Base-by-base conservation (phyloP, 2,888 invertebrate genomes). In the Chloromyia formosa region DNA sequence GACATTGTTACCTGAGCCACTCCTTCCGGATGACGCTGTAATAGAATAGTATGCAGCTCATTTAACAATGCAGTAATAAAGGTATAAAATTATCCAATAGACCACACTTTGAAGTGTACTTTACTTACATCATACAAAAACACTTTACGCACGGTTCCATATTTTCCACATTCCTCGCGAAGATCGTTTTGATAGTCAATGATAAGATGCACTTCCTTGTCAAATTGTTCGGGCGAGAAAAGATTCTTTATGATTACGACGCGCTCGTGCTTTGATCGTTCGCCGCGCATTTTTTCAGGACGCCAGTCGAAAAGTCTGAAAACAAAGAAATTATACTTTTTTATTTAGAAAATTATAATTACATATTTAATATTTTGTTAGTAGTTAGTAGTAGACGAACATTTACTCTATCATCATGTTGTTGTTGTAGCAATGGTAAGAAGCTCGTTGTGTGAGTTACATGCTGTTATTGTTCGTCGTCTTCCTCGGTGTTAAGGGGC, bases 191-290 rank as follows among this genome's bases (percentile, higher is more conserved):
- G 94, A 82, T 96, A 94, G 81, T 97, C 96, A 62, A 97, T 86
- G 76, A 98, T 93, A 68, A 96, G 86, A 54, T 93, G 90, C 0
- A 97, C 96, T 80, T 98, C 94, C 75, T 90, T 90, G 86, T 96
- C 94, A 86, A 99, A 97, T 80, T 95, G 91, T 76, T 91, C 88
- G 0, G 96, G 93, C 76, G 92, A 91, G 85, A 99, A 99, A 73
- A 97, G 89, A 85, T 98, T 97, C 83, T 95, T 96, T 10, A 99
- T 89, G 66, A 99, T 93, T 0, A 99, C 96, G 68, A 94, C 89
- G 82, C 92, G 91, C 84, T 99, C 98, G 83, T 94, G 92, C 82
- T 95, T 96, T 0, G 92, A 89, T 69, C 96, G 89, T 81, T 95
- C 94, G 0, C 95, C 95, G 42, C 92, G 87, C 82, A 94, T 88